Conservation (phyloP, 2,888 invertebrate species). For the Isotomurus palustris region DNA sequence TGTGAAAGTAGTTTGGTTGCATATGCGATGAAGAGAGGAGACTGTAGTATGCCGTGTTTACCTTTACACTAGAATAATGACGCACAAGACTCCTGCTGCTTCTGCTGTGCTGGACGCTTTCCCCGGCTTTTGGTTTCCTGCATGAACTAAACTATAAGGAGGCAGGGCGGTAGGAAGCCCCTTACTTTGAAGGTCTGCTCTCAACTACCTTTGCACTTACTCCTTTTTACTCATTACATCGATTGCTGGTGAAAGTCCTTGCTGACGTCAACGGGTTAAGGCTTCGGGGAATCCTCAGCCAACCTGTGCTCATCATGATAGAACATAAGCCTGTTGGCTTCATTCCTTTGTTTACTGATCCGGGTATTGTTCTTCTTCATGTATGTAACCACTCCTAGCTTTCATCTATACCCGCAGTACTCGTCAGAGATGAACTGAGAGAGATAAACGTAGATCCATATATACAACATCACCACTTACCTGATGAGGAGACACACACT, state of each 20-base stretch:
- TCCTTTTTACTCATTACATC: conserved; percentile 39
- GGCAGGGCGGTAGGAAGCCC: no score
- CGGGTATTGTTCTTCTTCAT: not conserved
- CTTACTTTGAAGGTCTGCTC: not conserved
- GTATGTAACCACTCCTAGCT: not conserved
- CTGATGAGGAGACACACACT: no score
- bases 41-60: conserved; percentile 19
- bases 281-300: conserved; percentile 26
- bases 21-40: conserved; percentile 21
- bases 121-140: conserved; percentile 5
- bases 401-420: not conserved
- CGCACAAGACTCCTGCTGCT: conserved; percentile 13
- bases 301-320: no score
- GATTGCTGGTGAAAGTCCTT: conserved; percentile 40
- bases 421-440: not conserved
- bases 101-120: no score
- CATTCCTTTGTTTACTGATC: not conserved
- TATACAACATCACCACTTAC: no score
- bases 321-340: not conserved
- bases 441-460: not conserved
- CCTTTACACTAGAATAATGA: conserved; percentile 20
- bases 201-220: conserved; percentile 30
- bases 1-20: no score
- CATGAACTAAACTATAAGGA: no score
- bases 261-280: conserved; percentile 36